These are phyloP conservation scores for Silurus lanzhouensis DNA, from an alignment of 2,797 vertebrate species.

Conservation along the genomic window DNA sequence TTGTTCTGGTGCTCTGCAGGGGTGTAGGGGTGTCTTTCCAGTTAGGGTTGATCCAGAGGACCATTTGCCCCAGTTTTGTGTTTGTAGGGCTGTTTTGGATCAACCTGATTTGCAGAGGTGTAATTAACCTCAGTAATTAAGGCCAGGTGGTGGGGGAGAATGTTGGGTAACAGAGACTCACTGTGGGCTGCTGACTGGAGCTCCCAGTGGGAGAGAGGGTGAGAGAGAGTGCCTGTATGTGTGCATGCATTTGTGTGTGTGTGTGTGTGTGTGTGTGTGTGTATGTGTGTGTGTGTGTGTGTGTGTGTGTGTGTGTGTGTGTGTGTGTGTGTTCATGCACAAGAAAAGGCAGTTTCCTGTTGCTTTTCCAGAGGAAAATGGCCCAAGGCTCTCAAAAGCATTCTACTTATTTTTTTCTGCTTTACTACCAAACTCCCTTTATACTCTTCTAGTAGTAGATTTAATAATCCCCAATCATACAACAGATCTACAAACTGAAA, in stretches of 20 bases:
- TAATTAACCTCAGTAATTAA: constrained; percentile 74
- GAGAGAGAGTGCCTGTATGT: not conserved
- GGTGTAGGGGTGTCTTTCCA: constrained; percentile 65
- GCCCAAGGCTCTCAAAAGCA: constrained; percentile 11
- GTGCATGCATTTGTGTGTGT: constrained; percentile 8
- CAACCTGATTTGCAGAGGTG: constrained; percentile 71
- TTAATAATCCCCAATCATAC: constrained; percentile 28
- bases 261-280: constrained; percentile 15
- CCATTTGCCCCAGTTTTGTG: constrained; percentile 62
- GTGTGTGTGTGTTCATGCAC: constrained; percentile 1
- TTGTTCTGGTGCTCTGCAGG: constrained; percentile 53
- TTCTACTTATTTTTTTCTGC: constrained; percentile 11
- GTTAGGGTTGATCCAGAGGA: constrained; percentile 64
- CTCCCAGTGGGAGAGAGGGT: constrained; percentile 69
- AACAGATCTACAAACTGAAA: constrained; percentile 31
- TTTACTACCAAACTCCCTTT: constrained; percentile 27
- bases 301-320: constrained; percentile 7
- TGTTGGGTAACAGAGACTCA: constrained; percentile 74
- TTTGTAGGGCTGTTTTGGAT: constrained; percentile 71
- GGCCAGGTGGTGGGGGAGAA: constrained; percentile 77
- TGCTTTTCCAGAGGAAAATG: constrained; percentile 46
- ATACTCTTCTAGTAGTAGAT: constrained; percentile 20
- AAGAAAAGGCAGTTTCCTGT: constrained; percentile 34
- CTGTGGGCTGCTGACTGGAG: constrained; percentile 71
- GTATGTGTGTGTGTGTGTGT: constrained; percentile 8